Evolutionary conservation across 2,888 invertebrate species (phyloP).

Genomic region (Campaea margaritaria): DNA sequence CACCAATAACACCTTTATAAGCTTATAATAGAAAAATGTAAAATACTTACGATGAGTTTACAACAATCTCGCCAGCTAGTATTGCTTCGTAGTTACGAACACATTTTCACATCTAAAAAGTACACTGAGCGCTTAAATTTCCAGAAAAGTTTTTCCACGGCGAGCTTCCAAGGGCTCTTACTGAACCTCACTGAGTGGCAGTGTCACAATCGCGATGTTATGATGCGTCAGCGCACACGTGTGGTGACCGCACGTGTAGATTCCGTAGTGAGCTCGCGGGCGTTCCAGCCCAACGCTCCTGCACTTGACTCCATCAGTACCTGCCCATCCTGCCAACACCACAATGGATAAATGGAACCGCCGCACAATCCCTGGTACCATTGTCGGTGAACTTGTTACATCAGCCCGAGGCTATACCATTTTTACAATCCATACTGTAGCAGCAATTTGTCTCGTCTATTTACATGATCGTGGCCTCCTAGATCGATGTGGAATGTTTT

Average conservation of each 20-base stretch:
- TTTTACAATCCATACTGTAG: background rate
- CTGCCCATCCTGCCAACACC: conserved; percentile 68
- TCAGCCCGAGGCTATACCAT: conserved; percentile 4
- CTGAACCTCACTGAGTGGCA: conserved; percentile 50
- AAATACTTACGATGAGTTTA: conserved; percentile 20
- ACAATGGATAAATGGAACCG: conserved; percentile 75
- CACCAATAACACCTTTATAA: too few relatives aligned
- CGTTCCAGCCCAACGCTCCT: conserved; percentile 80
- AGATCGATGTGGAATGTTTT: conserved; percentile 21
- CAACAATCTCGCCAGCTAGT: background rate
- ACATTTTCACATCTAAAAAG: conserved; percentile 14
- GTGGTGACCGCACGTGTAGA: conserved; percentile 72
- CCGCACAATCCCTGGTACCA: conserved; percentile 41
- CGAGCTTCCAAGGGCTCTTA: conserved; percentile 46
- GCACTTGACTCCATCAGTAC: conserved; percentile 77
- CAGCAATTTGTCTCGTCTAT: background rate
- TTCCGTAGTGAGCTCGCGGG: conserved; percentile 67
- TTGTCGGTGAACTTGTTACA: conserved; percentile 24
- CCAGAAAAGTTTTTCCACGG: conserved; percentile 32
- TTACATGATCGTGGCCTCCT: background rate
- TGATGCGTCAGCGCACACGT: conserved; percentile 70
- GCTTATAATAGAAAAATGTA: too few relatives aligned
- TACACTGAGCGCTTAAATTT: background rate
- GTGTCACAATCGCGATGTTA: conserved; percentile 52
- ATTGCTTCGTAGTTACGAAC: conserved; percentile 11